Evolutionary conservation across 2,797 vertebrate species (phyloP).

Genomic region (Macrochelys suwanniensis): DNA sequence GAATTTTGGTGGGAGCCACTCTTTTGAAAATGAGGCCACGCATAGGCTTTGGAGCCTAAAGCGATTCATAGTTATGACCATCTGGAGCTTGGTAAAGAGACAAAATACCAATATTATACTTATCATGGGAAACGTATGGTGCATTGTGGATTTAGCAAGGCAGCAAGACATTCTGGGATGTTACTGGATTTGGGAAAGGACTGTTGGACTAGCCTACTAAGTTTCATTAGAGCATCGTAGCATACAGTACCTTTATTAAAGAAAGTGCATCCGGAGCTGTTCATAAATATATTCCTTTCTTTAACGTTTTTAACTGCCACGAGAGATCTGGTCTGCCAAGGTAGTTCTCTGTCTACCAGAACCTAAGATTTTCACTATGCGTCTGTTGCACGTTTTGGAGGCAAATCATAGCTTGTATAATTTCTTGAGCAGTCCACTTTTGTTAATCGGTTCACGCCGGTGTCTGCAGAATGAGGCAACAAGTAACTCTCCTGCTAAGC

Average conservation of each 20-base stretch:
- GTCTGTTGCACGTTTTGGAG: neutral
- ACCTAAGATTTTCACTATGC: neutral
- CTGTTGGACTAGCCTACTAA: neutral
- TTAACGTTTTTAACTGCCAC: slow-evolving; percentile 21
- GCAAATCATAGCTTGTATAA: neutral
- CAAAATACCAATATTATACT: neutral
- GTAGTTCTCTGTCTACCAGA: slow-evolving; percentile 10
- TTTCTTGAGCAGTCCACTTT: neutral
- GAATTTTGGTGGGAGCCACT: neutral
- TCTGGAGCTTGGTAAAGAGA: neutral
- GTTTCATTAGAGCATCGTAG: neutral
- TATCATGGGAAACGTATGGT: neutral
- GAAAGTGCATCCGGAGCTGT: neutral
- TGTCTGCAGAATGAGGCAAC: neutral
- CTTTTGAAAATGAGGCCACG: neutral
- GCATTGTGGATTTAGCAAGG: neutral
- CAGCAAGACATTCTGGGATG: neutral
- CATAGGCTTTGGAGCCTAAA: neutral
- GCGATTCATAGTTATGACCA: neutral
- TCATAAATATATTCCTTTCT: neutral
- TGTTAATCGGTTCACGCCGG: slow-evolving; percentile 49
- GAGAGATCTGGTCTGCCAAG: slow-evolving; percentile 51
- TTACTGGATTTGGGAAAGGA: neutral
- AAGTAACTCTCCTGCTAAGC: slow-evolving; percentile 51
- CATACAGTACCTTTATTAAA: neutral